Evolutionary conservation across 2,797 vertebrate species (phyloP), one percentile per base, ranked within the genome.

Genomic region (Melopsittacus undulatus): DNA sequence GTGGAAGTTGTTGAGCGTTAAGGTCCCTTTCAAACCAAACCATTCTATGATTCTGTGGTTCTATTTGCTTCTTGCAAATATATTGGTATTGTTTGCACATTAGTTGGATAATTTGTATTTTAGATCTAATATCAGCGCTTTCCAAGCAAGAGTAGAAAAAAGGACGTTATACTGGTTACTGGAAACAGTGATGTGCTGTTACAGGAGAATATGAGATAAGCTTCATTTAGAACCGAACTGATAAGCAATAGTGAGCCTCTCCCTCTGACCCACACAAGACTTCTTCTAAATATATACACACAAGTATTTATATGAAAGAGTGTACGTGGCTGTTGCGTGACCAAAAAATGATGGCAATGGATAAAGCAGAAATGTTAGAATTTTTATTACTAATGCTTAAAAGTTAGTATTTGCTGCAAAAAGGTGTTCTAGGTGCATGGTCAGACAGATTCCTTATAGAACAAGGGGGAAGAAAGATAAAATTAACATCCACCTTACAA

Each of bases 251-350:
- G 59, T 2, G 62, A n/a, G 5, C 26, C 6, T 36, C 42, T 83
- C 36, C 26, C 27, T 76, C 15, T 38, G 27, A 51, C 7, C 36
- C 61, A 10, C 36, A 57, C 12, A 22, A 54, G 27, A 7, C 32
- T n/a, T 38, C 49, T 18, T 51, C 57, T 59, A 59, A 36, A 26
- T 36, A 26, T 8, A 36, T 36, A 18, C 34, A 34, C n/a, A 36
- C 23, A 36, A 59, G 34, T 17, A 1, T 18, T 69, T 17, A 0
- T 10, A 5, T 2, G 11, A 30, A 69, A 32, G 4, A 38, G 1
- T 23, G 15, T 5, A 22, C 1, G 0, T 7, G 30, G 51, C 17
- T 75, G 5, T 6, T 43, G 11, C 22, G 19, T 32, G 62, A 34
- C 11, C 14, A 15, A 38, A 72, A 26, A 78, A 40, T 15, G 15